Base-by-base conservation (phyloP, 2,888 invertebrate species). In the Strigamia crassipes region DNA sequence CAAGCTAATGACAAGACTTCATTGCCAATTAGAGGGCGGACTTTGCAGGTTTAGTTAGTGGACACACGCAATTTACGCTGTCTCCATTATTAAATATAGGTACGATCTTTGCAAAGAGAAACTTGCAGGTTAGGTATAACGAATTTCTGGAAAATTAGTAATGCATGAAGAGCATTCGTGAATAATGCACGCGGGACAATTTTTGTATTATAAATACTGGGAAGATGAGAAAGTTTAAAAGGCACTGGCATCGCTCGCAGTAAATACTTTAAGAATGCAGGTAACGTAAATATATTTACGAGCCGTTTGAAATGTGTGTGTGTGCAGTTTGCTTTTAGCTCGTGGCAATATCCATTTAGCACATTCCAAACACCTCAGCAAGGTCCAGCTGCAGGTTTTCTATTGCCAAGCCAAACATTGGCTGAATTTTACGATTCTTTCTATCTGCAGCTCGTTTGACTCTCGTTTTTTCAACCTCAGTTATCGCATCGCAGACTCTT, bases 381-480 rank as follows among this genome's bases (percentile, higher is more conserved):
- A 21, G 61, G 61, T 61, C 61, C 61, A 61, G 61, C 61, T 61
- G 61, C 61, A 61, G 61, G 61, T 18, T 61, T 21, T 61, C 61
- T 61, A 61, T 61, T 61, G 61, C 61, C 61, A 61, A 61, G n/a
- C 61, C 61, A 61, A 61, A 61, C 61, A 61, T 61, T 61, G 61
- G 23, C 61, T n/a, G 61, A 61, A 61, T 61, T 61, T 61, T 61
- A 61, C 61, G 61, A 21, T 61, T 61, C 61, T 61, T n/a, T 61
- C 61, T 61, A 21, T 61, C 61, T 61, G 61, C n/a, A 61, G 61
- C 61, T 61, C 61, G 61, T 61, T 61, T 61, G 61, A 18, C 61
- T 61, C 61, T 21, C 61, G 18, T 61, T 61, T 61, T 21, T 61
- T 61, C 61, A 61, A 61, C 61, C 61, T 61, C 21, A 21, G 61